phyloP scores from a whole-genome alignment of 2,888 invertebrate genomes.

The Caenorhabditis macrosperma region DNA sequence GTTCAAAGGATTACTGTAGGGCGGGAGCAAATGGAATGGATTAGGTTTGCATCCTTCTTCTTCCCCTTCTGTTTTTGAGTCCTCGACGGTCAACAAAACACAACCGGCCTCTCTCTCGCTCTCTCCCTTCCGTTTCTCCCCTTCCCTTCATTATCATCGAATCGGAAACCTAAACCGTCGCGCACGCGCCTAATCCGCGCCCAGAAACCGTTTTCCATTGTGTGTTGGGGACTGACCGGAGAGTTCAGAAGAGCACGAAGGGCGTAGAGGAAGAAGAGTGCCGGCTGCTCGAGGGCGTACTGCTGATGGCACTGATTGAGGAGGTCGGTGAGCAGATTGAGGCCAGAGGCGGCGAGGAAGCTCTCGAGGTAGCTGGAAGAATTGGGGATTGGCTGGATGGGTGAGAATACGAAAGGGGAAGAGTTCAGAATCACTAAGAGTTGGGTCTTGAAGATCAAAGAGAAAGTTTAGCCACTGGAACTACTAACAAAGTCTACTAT shows the following conservation, averaged over 20 bases:
- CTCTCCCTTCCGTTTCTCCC: too few relatives aligned
- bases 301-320: constrained; percentile 67
- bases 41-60: too few relatives aligned
- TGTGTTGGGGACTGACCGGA: constrained; percentile 75
- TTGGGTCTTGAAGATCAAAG: too few relatives aligned
- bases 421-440: too few relatives aligned
- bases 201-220: constrained; percentile 11
- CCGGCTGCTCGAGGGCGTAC: constrained; percentile 63
- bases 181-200: constrained; percentile 43
- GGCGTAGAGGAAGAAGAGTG: constrained; percentile 73
- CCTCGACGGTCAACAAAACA: background rate
- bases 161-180: constrained; percentile 39
- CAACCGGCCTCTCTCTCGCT: too few relatives aligned
- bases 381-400: constrained; percentile 25
- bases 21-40: too few relatives aligned
- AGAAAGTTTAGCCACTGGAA: too few relatives aligned
- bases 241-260: constrained; percentile 78
- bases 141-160: background rate
- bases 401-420: too few relatives aligned
- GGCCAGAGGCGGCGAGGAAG: constrained; percentile 70
- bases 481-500: too few relatives aligned
- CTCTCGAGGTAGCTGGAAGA: constrained; percentile 73
- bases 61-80: too few relatives aligned
- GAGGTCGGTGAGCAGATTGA: constrained; percentile 64
- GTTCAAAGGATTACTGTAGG: too few relatives aligned